Base-by-base conservation (phyloP, 2,888 invertebrate genomes). In the Anodontia alba region DNA sequence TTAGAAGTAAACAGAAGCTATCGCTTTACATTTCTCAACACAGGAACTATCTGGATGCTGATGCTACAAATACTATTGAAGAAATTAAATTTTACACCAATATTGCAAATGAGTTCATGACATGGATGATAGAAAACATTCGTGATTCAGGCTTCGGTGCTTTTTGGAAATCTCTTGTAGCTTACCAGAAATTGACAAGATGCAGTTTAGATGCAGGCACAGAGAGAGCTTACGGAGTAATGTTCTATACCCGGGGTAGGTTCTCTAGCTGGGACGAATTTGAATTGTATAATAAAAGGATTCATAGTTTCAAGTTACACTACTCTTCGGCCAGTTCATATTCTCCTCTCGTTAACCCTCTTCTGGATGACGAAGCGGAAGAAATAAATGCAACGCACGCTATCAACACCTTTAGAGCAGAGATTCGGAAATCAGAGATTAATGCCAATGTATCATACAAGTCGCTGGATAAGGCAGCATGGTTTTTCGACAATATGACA, bases 141-240 rank as follows among this genome's bases (percentile, higher is more conserved):
- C 79, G 72, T 10, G 86, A 87, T 49, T 84, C 88, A 49, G 87
- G 84, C 38, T 86, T 87, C 76, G 88, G 87, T 20, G 81, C 80
- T n/a, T 77, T 88, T 43, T 90, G 90, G 90, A 85, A 84, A 66
- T 80, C 87, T 38, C 95, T 98, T 77, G 96, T 98, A 70, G 97
- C 97, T 0, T 98, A 98, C 94, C 98, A 98, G 94, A 98, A 98
- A 94, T 95, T 98, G 0, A 95, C 98, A 0, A 96, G 97, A 12
- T 97, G 97, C 92, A 97, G 98, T 84, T 98, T 98, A 93, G 97
- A 97, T 92, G 96, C 97, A 80, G 98, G 97, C 0, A 97, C 98
- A 77, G 97, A 97, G 0, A 97, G 97, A 33, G 97, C 98, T 0
- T 96, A 97, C 86, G 98, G 98, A 2, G 97, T 97, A 83, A 97